Base-by-base conservation (phyloP, 2,113 vertebrate species). In the Rhineura floridana region DNA sequence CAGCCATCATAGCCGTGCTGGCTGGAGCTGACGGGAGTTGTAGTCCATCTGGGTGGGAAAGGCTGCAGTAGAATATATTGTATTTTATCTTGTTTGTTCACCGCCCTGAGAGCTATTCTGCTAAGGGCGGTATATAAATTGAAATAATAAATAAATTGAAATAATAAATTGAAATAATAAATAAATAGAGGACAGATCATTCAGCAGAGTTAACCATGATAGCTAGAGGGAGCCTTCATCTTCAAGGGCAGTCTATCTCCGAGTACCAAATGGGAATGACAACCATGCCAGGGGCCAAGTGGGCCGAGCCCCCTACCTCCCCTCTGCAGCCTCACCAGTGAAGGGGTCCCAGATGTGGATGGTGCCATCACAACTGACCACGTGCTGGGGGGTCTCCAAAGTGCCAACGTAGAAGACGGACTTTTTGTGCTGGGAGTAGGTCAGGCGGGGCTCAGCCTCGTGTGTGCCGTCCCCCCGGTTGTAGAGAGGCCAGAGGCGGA, bases 301-400 rank as follows among this genome's bases (percentile, higher is more conserved):
- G n/a, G 8, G 80, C 12, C 12, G 12, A 25, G 33, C 48, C 6
- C 75, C 11, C 12, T 30, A 0, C 23, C 7, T 10, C 72, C 36
- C 91, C 87, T 2, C 87, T 73, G 11, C 39, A 10, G 12, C 62
- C 94, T 95, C 90, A 99, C 99, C 99, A 59, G 98, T 98, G 95
- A 98, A 98, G 91, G 98, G 98, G 96, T 99, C 99, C 98, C 98
- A 99, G 92, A 99, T 91, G 95, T 99, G 98, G 78, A 99, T 95
- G 0, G 97, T 97, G 28, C 99, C 98, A 1, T 99, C 99, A n/a
- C 99, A 99, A 97, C 98, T 99, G 93, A 99, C 98, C n/a, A 98
- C 97, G 0, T 98, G 97, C 96, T 99, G 98, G 0, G 97, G 97
- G 8, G 98, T 95, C 89, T 99, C 98, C 7, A 99, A 96, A 93